Evolutionary conservation across 1,140 invertebrate species (phyloP).

Genomic region (Nephila pilipes): DNA sequence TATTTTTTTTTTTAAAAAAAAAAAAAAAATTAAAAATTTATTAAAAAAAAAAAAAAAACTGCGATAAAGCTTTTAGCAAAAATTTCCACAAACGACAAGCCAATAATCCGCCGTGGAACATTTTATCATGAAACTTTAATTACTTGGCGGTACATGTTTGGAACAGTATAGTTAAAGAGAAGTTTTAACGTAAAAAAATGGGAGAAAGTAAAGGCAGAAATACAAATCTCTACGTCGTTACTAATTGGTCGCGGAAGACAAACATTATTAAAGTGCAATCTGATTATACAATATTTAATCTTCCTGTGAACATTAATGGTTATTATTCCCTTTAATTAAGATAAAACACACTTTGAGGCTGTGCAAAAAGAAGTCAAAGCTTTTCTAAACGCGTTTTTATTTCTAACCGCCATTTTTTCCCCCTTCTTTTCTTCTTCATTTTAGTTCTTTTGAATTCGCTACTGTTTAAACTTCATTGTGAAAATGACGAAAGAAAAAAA

Average conservation of each 20-base stretch:
- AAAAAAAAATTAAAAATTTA: too few relatives aligned
- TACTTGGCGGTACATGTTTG: background rate
- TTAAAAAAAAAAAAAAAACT: background rate
- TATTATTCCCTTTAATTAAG: conserved; percentile 55
- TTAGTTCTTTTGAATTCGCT: background rate
- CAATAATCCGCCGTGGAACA: background rate
- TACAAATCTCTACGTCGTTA: background rate
- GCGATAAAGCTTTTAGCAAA: background rate
- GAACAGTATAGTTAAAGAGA: background rate
- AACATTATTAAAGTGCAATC: conserved; percentile 59
- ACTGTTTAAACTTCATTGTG: background rate
- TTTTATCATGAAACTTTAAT: conserved; percentile 29
- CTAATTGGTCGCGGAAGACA: conserved; percentile 42
- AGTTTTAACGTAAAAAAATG: background rate
- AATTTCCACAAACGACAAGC: background rate
- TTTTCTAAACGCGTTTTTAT: background rate
- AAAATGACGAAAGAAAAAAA: background rate
- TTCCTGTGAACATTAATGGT: conserved; percentile 23
- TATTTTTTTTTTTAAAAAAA: too few relatives aligned
- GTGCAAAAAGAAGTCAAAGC: conserved; percentile 10
- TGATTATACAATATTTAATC: conserved; percentile 65
- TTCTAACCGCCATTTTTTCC: background rate
- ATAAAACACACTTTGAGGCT: background rate
- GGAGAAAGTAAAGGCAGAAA: background rate
- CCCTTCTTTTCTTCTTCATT: background rate